These are phyloP conservation scores for pig (Sus scrofa) DNA, from an alignment of 2,113 vertebrate species.

Conservation along the genomic window T2T-Sscrofa CM000814.6:79334501-79335000, in stretches of 20 bases:
- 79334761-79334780: not conserved
- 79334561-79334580: no score
- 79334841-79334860: not conserved
- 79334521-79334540: no score
- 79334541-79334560: no score
- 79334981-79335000: not conserved
- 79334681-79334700: no score
- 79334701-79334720: no score
- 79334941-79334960: slow-evolving; percentile 22
- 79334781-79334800: not conserved
- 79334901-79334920: not conserved
- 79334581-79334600: no score
- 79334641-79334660: no score
- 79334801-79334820: not conserved
- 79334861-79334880: not conserved
- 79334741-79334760: not conserved
- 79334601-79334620: no score
- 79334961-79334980: not conserved
- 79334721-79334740: no score
- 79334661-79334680: no score
- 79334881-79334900: not conserved
- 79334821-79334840: not conserved
- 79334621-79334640: no score
- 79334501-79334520: not conserved
- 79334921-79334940: not conserved